Evolutionary conservation across 2,888 invertebrate species (phyloP).

Genomic region (Nemotelus pantherinus): DNA sequence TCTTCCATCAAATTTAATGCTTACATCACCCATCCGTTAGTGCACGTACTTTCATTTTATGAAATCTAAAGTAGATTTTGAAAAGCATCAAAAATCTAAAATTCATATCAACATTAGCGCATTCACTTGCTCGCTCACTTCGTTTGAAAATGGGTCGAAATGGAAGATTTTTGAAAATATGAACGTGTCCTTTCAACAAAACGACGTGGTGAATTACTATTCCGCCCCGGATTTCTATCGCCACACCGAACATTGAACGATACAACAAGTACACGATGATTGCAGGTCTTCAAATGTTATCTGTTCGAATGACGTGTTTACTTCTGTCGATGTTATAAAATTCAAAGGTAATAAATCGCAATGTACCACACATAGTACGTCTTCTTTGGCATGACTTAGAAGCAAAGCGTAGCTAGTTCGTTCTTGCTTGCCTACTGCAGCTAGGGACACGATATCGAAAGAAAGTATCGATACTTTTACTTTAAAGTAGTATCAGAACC

Average conservation of each 20-base stretch:
- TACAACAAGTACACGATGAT: slow-evolving; percentile 18
- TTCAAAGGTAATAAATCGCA: slow-evolving; percentile 38
- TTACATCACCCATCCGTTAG: too few species aligned
- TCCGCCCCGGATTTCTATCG: background rate
- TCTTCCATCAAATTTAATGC: too few species aligned
- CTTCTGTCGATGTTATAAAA: slow-evolving; percentile 36
- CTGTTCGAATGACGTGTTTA: slow-evolving; percentile 40
- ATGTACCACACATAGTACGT: slow-evolving; percentile 8
- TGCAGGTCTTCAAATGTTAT: slow-evolving; percentile 38
- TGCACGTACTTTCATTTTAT: too few species aligned
- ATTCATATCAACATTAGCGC: slow-evolving; percentile 24
- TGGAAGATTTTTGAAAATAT: slow-evolving; percentile 12
- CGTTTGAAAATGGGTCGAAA: background rate
- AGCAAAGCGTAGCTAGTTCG: background rate
- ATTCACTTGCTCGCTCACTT: background rate
- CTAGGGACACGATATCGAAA: too few species aligned
- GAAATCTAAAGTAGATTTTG: background rate
- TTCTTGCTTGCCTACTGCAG: background rate
- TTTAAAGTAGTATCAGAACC: too few species aligned
- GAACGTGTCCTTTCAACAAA: slow-evolving; percentile 26
- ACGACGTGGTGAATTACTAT: background rate
- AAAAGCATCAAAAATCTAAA: slow-evolving; percentile 30
- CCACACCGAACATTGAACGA: background rate
- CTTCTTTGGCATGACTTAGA: slow-evolving; percentile 5
- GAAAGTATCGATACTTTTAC: too few species aligned